Conservation (phyloP, 2,797 vertebrate species). For the Buceros bicornis region DNA sequence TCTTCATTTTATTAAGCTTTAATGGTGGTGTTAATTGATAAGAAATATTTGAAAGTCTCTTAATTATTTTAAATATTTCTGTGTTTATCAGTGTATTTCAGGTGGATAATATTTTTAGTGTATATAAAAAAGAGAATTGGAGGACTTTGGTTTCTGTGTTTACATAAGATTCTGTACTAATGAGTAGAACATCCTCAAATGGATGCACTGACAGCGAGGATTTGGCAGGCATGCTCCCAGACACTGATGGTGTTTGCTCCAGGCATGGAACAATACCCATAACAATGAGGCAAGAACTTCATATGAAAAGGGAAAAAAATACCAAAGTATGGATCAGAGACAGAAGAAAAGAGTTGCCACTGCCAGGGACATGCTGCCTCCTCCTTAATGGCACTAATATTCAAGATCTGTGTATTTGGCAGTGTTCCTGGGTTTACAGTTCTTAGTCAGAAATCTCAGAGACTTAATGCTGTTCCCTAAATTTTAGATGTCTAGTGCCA, state of each 20-base stretch:
- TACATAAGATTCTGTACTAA: slow-evolving; percentile 22
- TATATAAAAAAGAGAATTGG: neutral
- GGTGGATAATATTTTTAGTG: neutral
- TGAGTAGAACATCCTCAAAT: slow-evolving; percentile 29
- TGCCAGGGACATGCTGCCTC: slow-evolving; percentile 51
- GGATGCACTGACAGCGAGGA: neutral
- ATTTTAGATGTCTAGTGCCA: neutral
- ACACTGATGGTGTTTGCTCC: neutral
- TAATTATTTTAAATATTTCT: neutral
- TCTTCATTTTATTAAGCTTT: neutral
- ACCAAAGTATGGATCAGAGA: neutral
- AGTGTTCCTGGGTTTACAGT: slow-evolving; percentile 8
- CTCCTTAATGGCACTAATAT: slow-evolving; percentile 26
- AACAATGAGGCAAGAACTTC: neutral
- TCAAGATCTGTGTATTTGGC: slow-evolving; percentile 46
- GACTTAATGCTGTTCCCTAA: neutral
- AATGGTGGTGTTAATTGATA: neutral
- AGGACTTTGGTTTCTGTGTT: slow-evolving; percentile 4
- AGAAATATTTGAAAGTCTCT: neutral
- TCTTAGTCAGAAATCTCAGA: slow-evolving; percentile 28
- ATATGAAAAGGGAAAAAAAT: neutral
- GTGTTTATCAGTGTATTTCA: neutral
- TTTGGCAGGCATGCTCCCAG: slow-evolving; percentile 32
- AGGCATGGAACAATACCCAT: slow-evolving; percentile 21
- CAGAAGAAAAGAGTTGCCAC: neutral